Conservation (phyloP, 2,888 invertebrate species). For the Drosophila meridionalis region DNA sequence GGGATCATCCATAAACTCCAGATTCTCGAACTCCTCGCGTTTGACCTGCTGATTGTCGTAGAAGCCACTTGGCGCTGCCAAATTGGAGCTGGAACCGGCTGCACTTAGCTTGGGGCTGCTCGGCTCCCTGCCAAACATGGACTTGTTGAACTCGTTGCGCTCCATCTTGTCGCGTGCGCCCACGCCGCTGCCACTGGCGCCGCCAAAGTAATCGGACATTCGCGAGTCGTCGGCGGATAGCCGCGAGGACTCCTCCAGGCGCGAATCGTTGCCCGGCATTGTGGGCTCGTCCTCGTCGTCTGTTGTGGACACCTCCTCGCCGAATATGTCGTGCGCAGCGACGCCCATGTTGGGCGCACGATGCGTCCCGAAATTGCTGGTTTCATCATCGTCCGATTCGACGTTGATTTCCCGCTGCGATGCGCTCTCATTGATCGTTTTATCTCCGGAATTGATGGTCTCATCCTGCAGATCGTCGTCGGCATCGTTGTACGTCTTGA, state of each 20-base stretch:
- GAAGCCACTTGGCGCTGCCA: conserved; percentile 79
- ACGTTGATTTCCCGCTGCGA: conserved; percentile 82
- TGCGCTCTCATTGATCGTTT: conserved; percentile 67
- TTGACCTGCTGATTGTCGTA: conserved; percentile 76
- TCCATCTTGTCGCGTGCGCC: conserved; percentile 68
- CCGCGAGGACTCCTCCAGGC: conserved; percentile 91
- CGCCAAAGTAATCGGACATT: conserved; percentile 89
- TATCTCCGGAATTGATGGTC: conserved; percentile 70
- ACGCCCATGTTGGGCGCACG: conserved; percentile 83
- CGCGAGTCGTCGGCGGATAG: conserved; percentile 91
- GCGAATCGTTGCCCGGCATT: conserved; percentile 81
- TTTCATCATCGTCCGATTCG: conserved; percentile 83
- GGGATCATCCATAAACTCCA: conserved; percentile 77
- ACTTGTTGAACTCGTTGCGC: conserved; percentile 82
- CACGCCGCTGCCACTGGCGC: conserved; percentile 61
- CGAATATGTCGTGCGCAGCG: conserved; percentile 95
- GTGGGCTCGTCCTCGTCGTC: conserved; percentile 92
- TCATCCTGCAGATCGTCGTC: conserved; percentile 82
- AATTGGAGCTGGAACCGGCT: conserved; percentile 82
- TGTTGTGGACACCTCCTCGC: conserved; percentile 96
- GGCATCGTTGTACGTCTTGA: conserved; percentile 76
- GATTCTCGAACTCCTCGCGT: conserved; percentile 81
- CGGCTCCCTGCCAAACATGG: conserved; percentile 80
- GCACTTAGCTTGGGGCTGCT: conserved; percentile 76
- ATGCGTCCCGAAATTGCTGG: conserved; percentile 61